Evolutionary conservation across 2,113 vertebrate species (phyloP).

Genomic region (Lagopus leucura): DNA sequence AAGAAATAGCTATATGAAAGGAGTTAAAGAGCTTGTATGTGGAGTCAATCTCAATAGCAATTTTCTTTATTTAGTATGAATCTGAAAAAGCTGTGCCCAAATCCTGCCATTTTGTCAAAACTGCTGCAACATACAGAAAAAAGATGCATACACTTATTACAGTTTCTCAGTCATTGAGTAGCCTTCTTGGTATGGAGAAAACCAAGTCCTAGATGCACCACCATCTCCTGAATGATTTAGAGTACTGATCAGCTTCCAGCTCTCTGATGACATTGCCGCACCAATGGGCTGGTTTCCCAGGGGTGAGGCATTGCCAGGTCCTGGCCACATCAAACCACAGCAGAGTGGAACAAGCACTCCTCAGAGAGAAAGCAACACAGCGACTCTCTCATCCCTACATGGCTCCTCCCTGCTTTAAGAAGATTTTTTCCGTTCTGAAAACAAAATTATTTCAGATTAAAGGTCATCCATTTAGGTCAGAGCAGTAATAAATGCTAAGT

Average conservation of each 20-base stretch:
- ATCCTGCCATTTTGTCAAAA: background rate
- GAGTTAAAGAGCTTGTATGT: background rate
- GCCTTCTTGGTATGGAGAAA: background rate
- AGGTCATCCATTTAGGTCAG: constrained; percentile 58
- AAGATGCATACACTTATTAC: background rate
- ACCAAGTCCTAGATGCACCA: background rate
- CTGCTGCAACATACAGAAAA: background rate
- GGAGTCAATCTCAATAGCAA: background rate
- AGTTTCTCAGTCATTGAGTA: background rate
- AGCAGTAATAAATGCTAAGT: constrained; percentile 67
- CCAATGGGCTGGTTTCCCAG: background rate
- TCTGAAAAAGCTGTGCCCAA: background rate
- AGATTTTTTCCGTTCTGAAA: background rate
- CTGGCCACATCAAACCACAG: background rate
- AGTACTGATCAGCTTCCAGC: background rate
- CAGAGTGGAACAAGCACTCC: background rate
- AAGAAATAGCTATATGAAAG: background rate
- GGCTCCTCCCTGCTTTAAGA: background rate
- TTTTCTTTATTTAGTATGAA: background rate
- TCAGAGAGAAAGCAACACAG: background rate
- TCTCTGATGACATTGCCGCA: fast-evolving
- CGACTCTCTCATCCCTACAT: background rate
- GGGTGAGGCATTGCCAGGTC: background rate
- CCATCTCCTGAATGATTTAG: background rate
- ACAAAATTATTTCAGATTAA: constrained; percentile 48